Evolutionary conservation across 2,797 vertebrate species (phyloP).

Genomic region (Borostomias antarcticus): DNA sequence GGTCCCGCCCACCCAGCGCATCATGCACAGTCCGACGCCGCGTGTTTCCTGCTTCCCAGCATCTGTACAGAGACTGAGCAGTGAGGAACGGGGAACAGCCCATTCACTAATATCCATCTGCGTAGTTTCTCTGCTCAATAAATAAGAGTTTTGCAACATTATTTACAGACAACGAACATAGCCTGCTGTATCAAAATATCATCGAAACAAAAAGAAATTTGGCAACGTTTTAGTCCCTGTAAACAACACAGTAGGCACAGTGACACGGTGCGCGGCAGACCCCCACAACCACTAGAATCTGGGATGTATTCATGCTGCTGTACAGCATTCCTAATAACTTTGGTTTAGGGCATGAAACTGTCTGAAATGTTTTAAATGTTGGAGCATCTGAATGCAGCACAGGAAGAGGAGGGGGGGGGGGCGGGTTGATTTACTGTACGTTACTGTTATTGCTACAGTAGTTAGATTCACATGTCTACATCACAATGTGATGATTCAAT

Average conservation of each 20-base stretch:
- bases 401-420: slow-evolving; percentile 14
- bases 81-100: slow-evolving; percentile 10
- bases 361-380: slow-evolving; percentile 29
- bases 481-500: slow-evolving; percentile 9
- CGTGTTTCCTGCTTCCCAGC: neutral
- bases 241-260: slow-evolving; percentile 63
- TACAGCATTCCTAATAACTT: slow-evolving; percentile 52
- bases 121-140: neutral
- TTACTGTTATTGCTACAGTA: slow-evolving; percentile 66
- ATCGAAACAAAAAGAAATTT: slow-evolving; percentile 42
- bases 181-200: slow-evolving; percentile 36
- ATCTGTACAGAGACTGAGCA: slow-evolving; percentile 20
- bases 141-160: slow-evolving; percentile 37
- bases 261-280: slow-evolving; percentile 50
- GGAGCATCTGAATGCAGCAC: slow-evolving; percentile 37
- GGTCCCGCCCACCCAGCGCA: too few relatives aligned
- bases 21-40: too few relatives aligned
- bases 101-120: slow-evolving; percentile 21
- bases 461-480: slow-evolving; percentile 28
- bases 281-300: slow-evolving; percentile 28
- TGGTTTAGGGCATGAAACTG: slow-evolving; percentile 47
- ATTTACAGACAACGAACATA: slow-evolving; percentile 28
- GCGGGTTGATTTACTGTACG: slow-evolving; percentile 5
- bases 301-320: slow-evolving; percentile 26
- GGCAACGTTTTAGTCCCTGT: slow-evolving; percentile 63